Percentiles rank a stretch among this genome's conserved stretches.
Conservation (phyloP, 1,140 invertebrate genomes). For the Streblospio benedicti region DNA sequence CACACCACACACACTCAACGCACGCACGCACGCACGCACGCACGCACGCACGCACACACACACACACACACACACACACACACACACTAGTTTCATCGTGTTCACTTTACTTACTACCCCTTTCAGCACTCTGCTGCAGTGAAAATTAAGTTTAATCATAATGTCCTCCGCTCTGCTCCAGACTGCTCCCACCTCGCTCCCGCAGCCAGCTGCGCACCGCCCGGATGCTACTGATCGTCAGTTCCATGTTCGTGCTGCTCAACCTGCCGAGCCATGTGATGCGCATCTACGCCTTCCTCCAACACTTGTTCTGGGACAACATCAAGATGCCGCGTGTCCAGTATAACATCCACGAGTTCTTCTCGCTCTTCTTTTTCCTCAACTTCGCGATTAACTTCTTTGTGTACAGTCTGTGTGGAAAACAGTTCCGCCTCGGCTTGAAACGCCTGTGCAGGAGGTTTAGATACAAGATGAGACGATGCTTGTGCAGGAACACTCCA, state of each 20-base stretch:
- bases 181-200: background rate
- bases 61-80: too few relatives aligned
- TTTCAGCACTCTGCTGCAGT: too few relatives aligned
- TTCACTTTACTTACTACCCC: too few relatives aligned
- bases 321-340: background rate
- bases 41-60: too few relatives aligned
- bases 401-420: background rate
- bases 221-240: conserved; percentile 3
- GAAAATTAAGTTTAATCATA: background rate
- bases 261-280: conserved; percentile 3
- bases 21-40: too few relatives aligned
- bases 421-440: background rate
- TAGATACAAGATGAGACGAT: too few relatives aligned
- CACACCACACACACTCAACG: too few relatives aligned
- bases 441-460: background rate
- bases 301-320: background rate
- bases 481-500: too few relatives aligned
- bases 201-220: conserved; percentile 1
- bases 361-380: background rate
- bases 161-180: background rate
- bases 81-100: too few relatives aligned
- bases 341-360: background rate
- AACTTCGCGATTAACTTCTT: conserved; percentile 10
- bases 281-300: background rate
- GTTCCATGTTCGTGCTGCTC: background rate